Conservation (phyloP, 2,888 invertebrate species). For the Apeira syringaria region DNA sequence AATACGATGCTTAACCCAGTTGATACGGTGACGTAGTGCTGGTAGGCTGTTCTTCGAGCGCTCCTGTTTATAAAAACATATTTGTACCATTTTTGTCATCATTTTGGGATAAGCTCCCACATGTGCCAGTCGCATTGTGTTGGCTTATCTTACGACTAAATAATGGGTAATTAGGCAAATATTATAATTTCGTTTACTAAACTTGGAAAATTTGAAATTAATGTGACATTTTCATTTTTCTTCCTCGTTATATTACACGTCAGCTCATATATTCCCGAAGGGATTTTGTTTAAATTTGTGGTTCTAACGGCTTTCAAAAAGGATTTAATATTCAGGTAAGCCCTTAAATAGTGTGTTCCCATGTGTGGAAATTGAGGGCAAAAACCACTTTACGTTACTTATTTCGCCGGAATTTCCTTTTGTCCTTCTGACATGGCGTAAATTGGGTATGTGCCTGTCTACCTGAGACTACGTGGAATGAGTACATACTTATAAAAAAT, state of each 20-base stretch:
- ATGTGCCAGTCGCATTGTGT: too few relatives aligned
- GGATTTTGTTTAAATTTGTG: constrained; percentile 18
- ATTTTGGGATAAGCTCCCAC: too few relatives aligned
- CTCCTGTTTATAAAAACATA: too few relatives aligned
- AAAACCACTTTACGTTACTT: constrained; percentile 9
- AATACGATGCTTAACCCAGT: too few relatives aligned
- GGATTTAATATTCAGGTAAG: constrained; percentile 22
- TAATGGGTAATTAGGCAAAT: too few relatives aligned
- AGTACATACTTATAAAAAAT: too few relatives aligned
- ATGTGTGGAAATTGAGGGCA: constrained; percentile 12
- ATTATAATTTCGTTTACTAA: too few relatives aligned
- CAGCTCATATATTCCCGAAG: background rate
- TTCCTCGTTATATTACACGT: background rate
- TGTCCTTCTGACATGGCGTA: constrained; percentile 12
- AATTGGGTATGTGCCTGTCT: background rate
- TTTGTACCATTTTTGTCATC: too few relatives aligned
- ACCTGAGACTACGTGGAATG: too few relatives aligned
- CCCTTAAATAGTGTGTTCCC: constrained; percentile 14
- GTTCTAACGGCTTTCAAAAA: constrained; percentile 22
- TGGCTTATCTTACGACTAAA: too few relatives aligned
- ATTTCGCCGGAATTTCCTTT: constrained; percentile 8
- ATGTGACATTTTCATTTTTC: constrained; percentile 2
- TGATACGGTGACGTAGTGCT: too few relatives aligned
- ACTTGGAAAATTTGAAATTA: background rate
- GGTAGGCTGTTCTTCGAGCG: too few relatives aligned